Evolutionary conservation across 2,113 vertebrate species (phyloP).

Genomic region (Campylomormyrus tamandua): DNA sequence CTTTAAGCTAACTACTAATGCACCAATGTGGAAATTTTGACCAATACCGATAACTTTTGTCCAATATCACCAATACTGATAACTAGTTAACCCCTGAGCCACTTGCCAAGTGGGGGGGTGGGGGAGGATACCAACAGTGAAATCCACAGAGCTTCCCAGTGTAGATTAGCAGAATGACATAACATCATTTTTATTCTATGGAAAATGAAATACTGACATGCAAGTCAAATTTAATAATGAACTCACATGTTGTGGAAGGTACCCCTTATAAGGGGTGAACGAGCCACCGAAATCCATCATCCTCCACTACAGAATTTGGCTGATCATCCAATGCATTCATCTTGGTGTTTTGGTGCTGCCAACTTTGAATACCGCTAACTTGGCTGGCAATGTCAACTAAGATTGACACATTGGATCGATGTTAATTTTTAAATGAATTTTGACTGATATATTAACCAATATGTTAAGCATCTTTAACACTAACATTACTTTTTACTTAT

Average conservation of each 20-base stretch:
- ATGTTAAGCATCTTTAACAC: neutral
- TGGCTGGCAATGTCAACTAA: neutral
- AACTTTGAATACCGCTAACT: neutral
- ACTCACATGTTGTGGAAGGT: neutral
- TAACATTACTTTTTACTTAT: neutral
- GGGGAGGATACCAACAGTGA: neutral
- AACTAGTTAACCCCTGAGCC: neutral
- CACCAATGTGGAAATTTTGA: too few relatives aligned
- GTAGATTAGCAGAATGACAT: neutral
- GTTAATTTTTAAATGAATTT: neutral
- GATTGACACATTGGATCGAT: neutral
- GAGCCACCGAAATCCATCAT: neutral
- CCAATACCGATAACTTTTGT: neutral
- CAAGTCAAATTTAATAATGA: neutral
- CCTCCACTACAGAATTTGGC: neutral
- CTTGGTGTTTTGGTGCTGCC: neutral
- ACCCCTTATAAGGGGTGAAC: neutral
- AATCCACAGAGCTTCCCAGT: neutral
- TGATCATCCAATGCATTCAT: neutral
- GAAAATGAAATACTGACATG: neutral
- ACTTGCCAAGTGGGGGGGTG: neutral
- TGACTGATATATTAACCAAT: neutral
- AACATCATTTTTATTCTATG: neutral
- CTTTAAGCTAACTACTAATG: neutral
- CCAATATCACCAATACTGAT: neutral